Conservation (phyloP, 2,113 vertebrate species). For the Artemisiospiza belli region DNA sequence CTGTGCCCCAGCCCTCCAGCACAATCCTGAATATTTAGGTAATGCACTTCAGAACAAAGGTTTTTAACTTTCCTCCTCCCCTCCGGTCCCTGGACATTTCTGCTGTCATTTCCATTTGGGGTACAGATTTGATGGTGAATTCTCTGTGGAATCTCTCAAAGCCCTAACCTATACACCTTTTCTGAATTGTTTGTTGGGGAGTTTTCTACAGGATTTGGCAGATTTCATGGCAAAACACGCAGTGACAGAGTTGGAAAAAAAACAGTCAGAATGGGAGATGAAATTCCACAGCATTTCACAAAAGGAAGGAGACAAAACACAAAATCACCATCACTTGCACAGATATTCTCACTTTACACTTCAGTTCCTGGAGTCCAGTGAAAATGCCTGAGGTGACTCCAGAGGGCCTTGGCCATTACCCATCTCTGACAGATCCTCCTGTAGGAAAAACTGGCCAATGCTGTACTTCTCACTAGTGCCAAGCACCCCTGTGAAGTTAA, state of each 20-base stretch:
- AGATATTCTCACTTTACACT: not conserved
- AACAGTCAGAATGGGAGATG: not conserved
- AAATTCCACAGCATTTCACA: not conserved
- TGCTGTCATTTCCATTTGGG: constrained; percentile 31
- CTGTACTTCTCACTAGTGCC: too few relatives aligned
- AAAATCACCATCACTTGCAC: not conserved
- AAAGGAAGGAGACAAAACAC: not conserved
- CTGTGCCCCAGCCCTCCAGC: not conserved
- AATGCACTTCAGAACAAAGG: not conserved
- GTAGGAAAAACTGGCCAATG: too few relatives aligned
- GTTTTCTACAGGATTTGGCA: not conserved
- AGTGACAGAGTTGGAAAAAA: not conserved
- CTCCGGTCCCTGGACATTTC: not conserved
- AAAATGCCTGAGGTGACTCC: too few relatives aligned
- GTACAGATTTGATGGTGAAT: not conserved
- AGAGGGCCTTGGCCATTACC: too few relatives aligned
- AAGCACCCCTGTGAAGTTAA: too few relatives aligned
- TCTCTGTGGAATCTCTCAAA: not conserved
- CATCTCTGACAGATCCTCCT: too few relatives aligned
- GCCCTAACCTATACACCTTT: not conserved
- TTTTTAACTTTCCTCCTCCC: not conserved
- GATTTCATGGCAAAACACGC: not conserved
- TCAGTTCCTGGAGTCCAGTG: not conserved
- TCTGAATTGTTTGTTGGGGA: not conserved
- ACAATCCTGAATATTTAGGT: constrained; percentile 24